phyloP scores from a whole-genome alignment of 2,797 vertebrate species.

The Bovichtus diacanthus region DNA sequence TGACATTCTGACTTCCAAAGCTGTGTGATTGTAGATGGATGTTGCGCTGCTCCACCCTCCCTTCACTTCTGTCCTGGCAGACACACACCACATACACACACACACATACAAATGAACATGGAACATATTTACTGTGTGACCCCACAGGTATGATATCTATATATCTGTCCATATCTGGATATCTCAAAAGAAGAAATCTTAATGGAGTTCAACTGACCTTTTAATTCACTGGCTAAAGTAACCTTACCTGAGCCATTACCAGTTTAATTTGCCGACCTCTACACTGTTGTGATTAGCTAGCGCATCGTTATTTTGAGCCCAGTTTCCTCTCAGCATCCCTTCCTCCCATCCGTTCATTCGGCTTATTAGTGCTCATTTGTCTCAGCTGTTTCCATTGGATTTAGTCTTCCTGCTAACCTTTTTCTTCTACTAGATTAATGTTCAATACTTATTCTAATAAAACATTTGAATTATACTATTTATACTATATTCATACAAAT shows the following conservation, averaged over 20 bases:
- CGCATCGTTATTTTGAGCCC: too few relatives aligned
- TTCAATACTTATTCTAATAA: too few relatives aligned
- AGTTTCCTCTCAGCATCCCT: too few relatives aligned
- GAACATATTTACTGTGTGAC: background rate
- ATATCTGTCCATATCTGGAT: background rate
- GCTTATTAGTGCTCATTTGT: too few relatives aligned
- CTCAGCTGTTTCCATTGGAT: too few relatives aligned
- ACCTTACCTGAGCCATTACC: background rate
- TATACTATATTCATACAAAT: too few relatives aligned
- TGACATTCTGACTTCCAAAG: slow-evolving; percentile 33
- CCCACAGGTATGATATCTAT: background rate
- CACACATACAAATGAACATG: slow-evolving; percentile 23
- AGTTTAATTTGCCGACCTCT: background rate
- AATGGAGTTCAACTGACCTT: background rate
- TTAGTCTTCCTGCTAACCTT: too few relatives aligned
- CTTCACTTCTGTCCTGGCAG: slow-evolving; percentile 92
- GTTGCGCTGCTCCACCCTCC: slow-evolving; percentile 74
- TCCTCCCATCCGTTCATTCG: too few relatives aligned
- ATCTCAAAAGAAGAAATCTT: background rate
- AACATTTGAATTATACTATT: too few relatives aligned
- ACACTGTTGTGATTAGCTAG: background rate
- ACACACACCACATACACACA: slow-evolving; percentile 58
- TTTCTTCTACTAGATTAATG: too few relatives aligned
- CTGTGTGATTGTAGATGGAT: slow-evolving; percentile 77
- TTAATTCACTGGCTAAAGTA: background rate